These are phyloP conservation scores for Drosophila sechellia DNA, from an alignment of 1,140 invertebrate genomes.

Conservation along the genomic window DNA sequence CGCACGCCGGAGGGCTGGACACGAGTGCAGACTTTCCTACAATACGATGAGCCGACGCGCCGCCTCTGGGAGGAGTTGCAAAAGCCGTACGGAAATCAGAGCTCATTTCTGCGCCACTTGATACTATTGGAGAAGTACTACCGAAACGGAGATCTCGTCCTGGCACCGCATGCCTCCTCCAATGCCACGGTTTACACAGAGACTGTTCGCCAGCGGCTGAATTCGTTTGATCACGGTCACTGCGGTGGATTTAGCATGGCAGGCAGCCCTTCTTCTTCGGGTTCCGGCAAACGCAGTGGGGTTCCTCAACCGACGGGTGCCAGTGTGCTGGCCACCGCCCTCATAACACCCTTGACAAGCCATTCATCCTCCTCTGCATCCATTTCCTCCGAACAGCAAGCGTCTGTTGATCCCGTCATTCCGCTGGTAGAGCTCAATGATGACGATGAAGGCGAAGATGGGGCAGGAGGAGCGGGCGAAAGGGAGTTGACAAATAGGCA, in stretches of 20 bases:
- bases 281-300: slow-evolving; percentile 16
- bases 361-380: not conserved
- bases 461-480: slow-evolving; percentile 2
- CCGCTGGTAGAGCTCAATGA: slow-evolving; percentile 70
- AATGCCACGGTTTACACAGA: slow-evolving; percentile 91
- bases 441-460: slow-evolving; percentile 43
- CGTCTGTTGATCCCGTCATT: slow-evolving; percentile 32
- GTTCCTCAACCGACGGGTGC: slow-evolving; percentile 5
- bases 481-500: not conserved
- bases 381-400: slow-evolving; percentile 7
- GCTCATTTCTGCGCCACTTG: slow-evolving; percentile 92
- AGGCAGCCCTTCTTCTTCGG: not conserved
- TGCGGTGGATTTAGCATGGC: slow-evolving; percentile 55
- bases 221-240: slow-evolving; percentile 88
- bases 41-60: slow-evolving; percentile 92
- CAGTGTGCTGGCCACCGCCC: slow-evolving; percentile 44
- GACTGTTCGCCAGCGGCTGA: slow-evolving; percentile 91
- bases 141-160: slow-evolving; percentile 89
- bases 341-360: slow-evolving; percentile 20
- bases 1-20: slow-evolving; percentile 92
- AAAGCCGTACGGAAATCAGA: slow-evolving; percentile 93
- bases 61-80: slow-evolving; percentile 92
- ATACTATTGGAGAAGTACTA: slow-evolving; percentile 93
- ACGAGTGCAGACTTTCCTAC: slow-evolving; percentile 90
- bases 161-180: slow-evolving; percentile 89